phyloP scores from a whole-genome alignment of 2,113 vertebrate species.

The Climacteris rufus region DNA sequence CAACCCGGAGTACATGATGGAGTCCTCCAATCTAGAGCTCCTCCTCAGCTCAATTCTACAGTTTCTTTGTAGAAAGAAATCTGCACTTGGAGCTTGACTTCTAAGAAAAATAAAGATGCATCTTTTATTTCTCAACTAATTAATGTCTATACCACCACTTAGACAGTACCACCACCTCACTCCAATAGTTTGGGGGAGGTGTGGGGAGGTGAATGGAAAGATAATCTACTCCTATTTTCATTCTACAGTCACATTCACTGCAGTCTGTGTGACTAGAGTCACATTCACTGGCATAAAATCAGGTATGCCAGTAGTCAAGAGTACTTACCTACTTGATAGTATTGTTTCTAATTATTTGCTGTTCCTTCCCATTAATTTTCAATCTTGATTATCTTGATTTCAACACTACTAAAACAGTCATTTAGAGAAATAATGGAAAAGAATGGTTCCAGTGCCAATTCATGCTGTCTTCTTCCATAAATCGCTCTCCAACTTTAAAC shows the following conservation, averaged over 20 bases:
- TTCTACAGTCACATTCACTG: neutral
- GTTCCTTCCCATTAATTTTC: constrained; percentile 47
- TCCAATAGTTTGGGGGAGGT: neutral
- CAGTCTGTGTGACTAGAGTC: neutral
- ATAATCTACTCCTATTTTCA: neutral
- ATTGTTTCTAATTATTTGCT: constrained; percentile 39
- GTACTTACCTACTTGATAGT: neutral
- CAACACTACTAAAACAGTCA: neutral
- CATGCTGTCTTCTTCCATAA: neutral
- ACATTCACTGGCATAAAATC: neutral
- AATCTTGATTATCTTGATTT: constrained; percentile 24
- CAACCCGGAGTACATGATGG: neutral
- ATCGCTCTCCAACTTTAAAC: constrained; percentile 5
- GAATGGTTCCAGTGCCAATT: neutral
- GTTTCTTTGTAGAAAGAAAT: neutral
- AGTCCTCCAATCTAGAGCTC: neutral
- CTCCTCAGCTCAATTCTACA: neutral
- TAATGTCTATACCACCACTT: neutral
- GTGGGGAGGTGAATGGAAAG: neutral
- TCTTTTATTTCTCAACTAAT: neutral
- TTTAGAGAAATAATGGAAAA: constrained; percentile 35
- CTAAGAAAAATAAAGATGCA: neutral
- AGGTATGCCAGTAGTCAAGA: neutral
- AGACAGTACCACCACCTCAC: neutral
- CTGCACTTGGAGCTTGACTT: neutral